Percentiles rank a stretch among this genome's conserved stretches.
These are phyloP conservation scores for Macropis europaea DNA, from an alignment of 2,888 invertebrate species.

Conservation along the genomic window DNA sequence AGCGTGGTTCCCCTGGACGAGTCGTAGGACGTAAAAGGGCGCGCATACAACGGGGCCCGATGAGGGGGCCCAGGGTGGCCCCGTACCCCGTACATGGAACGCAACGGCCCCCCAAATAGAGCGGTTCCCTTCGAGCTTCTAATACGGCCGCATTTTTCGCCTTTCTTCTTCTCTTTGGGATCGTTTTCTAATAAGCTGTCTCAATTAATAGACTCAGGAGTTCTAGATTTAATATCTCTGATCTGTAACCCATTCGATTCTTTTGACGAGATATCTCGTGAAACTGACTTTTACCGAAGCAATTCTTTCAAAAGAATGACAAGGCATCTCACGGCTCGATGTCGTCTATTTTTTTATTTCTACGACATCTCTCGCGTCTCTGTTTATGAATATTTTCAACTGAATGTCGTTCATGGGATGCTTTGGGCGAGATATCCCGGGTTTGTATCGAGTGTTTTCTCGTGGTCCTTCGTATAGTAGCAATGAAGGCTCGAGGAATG, in stretches of 20 bases:
- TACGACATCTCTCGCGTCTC: too few relatives aligned
- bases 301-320: too few relatives aligned
- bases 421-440: too few relatives aligned
- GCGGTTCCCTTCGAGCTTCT: constrained; percentile 42
- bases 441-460: too few relatives aligned
- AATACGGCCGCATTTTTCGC: constrained; percentile 32
- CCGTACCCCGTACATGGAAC: constrained; percentile 41
- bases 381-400: too few relatives aligned
- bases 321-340: too few relatives aligned
- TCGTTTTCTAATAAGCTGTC: constrained; percentile 15
- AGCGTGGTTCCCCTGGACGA: constrained; percentile 46
- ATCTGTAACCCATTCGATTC: not conserved
- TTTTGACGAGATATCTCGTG: too few relatives aligned
- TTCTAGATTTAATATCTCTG: not conserved
- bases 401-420: too few relatives aligned
- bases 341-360: too few relatives aligned
- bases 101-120: constrained; percentile 43
- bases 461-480: too few relatives aligned
- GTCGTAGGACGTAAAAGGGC: constrained; percentile 52
- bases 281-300: too few relatives aligned
- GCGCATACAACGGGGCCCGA: constrained; percentile 42
- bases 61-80: not conserved
- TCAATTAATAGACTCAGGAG: constrained; percentile 15
- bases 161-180: not conserved
- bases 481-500: too few relatives aligned